A percentile compares a stretch with the other conserved stretches of the same genome.
Conservation (phyloP, 2,113 vertebrate species). For the Hoplias malabaricus region DNA sequence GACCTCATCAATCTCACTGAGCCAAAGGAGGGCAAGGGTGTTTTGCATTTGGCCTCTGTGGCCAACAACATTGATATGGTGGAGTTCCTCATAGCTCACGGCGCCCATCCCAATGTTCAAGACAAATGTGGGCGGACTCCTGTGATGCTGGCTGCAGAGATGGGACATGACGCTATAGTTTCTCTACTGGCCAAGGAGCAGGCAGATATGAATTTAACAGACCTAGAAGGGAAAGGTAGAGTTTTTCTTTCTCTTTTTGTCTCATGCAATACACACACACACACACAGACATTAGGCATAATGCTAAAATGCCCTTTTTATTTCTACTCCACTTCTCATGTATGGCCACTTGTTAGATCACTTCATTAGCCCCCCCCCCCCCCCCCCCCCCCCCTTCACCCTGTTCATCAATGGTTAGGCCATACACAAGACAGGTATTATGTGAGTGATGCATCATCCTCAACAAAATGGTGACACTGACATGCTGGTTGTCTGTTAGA, state of each 20-base stretch:
- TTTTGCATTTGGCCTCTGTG: conserved; percentile 79
- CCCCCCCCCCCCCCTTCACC: too few relatives aligned
- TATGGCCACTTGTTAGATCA: too few relatives aligned
- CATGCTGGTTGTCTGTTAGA: too few relatives aligned
- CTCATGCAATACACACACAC: too few relatives aligned
- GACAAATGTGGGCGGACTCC: conserved; percentile 82
- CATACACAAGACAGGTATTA: too few relatives aligned
- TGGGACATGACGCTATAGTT: conserved; percentile 79
- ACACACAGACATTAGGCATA: too few relatives aligned
- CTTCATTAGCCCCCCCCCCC: too few relatives aligned
- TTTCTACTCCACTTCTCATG: not conserved
- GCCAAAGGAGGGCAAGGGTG: conserved; percentile 76
- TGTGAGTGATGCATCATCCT: too few relatives aligned
- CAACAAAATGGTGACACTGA: too few relatives aligned
- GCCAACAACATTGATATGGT: conserved; percentile 83
- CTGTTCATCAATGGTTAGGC: too few relatives aligned
- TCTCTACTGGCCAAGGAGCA: conserved; percentile 75
- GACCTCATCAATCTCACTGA: conserved; percentile 87
- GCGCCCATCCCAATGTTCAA: conserved; percentile 80
- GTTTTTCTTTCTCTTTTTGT: not conserved
- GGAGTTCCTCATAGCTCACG: conserved; percentile 78
- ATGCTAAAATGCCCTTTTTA: not conserved
- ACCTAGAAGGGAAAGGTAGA: conserved; percentile 87
- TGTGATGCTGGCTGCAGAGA: conserved; percentile 84
- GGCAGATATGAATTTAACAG: conserved; percentile 80